Percentiles rank a stretch among this genome's conserved stretches.
Conservation (phyloP, 2,113 vertebrate genomes). For the Centropus unirufus region DNA sequence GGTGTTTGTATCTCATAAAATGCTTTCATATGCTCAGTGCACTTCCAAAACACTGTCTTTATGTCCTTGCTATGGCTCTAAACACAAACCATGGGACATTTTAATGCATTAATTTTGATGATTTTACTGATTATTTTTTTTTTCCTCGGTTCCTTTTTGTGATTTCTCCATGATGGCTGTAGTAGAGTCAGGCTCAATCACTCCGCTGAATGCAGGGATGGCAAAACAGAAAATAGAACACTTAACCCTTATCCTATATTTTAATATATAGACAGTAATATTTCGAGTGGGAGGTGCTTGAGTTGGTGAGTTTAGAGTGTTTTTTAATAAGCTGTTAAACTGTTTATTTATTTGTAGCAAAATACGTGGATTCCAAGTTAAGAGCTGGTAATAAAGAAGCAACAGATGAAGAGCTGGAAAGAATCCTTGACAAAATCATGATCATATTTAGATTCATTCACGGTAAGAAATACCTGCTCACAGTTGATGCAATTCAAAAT, state of each 20-base stretch:
- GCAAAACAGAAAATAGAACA: neutral
- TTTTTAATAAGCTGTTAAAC: constrained; percentile 4
- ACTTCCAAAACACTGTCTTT: constrained; percentile 7
- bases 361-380: constrained; percentile 85
- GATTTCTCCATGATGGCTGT: neutral
- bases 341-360: constrained; percentile 74
- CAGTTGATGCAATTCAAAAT: neutral
- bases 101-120: neutral
- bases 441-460: constrained; percentile 87
- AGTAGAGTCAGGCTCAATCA: neutral
- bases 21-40: constrained; percentile 15
- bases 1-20: constrained; percentile 60
- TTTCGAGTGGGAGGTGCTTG: neutral
- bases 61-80: neutral
- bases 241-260: neutral
- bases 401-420: constrained; percentile 85
- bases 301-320: neutral
- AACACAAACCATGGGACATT: neutral
- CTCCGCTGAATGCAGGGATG: neutral
- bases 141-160: neutral
- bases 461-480: constrained; percentile 65
- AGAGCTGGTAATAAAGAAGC: constrained; percentile 86
- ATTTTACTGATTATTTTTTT: neutral
- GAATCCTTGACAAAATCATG: constrained; percentile 87
- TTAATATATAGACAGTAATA: neutral